Evolutionary conservation across 2,797 vertebrate species (phyloP).

Genomic region (Gadopsis bispinosus): DNA sequence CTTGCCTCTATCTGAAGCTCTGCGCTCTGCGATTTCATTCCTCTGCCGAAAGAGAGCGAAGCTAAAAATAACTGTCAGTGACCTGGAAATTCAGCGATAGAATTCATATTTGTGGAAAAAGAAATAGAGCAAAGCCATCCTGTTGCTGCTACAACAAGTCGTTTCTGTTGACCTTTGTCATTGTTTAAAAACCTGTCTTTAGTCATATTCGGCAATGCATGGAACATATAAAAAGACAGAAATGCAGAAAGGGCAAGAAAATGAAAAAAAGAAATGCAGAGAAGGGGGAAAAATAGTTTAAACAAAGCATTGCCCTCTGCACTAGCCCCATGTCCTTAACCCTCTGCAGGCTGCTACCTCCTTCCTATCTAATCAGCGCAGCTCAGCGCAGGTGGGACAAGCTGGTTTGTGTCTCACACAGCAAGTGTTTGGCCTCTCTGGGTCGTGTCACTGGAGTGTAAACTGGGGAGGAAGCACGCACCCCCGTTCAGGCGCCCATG

Average conservation of each 20-base stretch:
- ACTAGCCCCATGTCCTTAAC: constrained; percentile 40
- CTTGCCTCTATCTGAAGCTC: constrained; percentile 69
- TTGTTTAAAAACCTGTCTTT: constrained; percentile 29
- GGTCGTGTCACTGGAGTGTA: constrained; percentile 75
- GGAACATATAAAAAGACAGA: constrained; percentile 25
- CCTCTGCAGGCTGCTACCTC: constrained; percentile 44
- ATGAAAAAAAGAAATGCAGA: constrained; percentile 33
- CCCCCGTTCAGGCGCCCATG: constrained; percentile 69
- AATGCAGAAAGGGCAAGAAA: constrained; percentile 22
- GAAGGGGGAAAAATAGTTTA: constrained; percentile 27
- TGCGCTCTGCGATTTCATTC: constrained; percentile 66
- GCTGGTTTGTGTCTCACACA: constrained; percentile 77
- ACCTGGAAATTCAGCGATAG: constrained; percentile 72
- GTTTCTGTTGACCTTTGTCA: constrained; percentile 50
- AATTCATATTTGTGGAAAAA: constrained; percentile 65
- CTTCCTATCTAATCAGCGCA: constrained; percentile 77
- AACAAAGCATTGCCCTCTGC: constrained; percentile 48
- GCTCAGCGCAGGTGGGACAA: constrained; percentile 76
- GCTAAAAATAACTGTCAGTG: constrained; percentile 77
- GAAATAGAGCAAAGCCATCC: constrained; percentile 49
- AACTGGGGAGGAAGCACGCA: constrained; percentile 75
- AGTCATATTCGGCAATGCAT: constrained; percentile 41
- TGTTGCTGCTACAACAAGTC: constrained; percentile 35
- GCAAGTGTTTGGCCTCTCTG: constrained; percentile 72
- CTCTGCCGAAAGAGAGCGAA: constrained; percentile 53